phyloP scores from a whole-genome alignment of 2,113 vertebrate genomes.

The Sclerurus mexicanus region DNA sequence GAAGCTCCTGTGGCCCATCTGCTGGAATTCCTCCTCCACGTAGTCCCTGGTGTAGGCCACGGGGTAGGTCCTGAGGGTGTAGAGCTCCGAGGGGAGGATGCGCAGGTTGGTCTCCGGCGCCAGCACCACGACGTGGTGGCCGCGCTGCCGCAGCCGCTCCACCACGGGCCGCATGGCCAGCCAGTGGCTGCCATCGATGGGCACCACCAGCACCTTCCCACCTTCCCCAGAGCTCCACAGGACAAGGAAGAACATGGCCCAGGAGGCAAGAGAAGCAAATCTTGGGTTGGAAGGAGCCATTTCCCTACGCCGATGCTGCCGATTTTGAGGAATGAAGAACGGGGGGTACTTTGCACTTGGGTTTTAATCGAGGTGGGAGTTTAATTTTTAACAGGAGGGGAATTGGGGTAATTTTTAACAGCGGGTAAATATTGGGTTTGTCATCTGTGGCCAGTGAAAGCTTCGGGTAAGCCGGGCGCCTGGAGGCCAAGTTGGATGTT shows the following conservation, averaged over 20 bases:
- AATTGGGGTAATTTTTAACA: neutral
- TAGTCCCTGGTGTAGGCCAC: slow-evolving; percentile 73
- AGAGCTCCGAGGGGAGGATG: slow-evolving; percentile 69
- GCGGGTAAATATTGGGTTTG: neutral
- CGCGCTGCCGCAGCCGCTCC: slow-evolving; percentile 75
- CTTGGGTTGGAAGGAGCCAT: neutral
- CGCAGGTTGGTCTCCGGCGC: slow-evolving; percentile 75
- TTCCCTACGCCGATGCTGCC: neutral
- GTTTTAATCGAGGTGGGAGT: neutral
- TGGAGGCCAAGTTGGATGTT: neutral
- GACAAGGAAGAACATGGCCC: neutral
- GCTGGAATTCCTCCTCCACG: slow-evolving; percentile 44
- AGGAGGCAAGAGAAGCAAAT: neutral
- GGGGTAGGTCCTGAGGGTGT: slow-evolving; percentile 63
- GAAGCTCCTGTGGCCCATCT: slow-evolving; percentile 3
- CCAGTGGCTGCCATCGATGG: slow-evolving; percentile 89
- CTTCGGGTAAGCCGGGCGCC: neutral
- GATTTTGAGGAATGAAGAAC: neutral
- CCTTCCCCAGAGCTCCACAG: slow-evolving; percentile 17
- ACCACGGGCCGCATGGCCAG: slow-evolving; percentile 68
- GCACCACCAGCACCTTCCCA: slow-evolving; percentile 82
- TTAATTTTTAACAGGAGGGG: neutral
- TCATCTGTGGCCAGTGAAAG: neutral
- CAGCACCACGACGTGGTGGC: slow-evolving; percentile 77
- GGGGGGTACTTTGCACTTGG: neutral